phyloP scores from a whole-genome alignment of 2,888 invertebrate species.

The Zygogramma bicolorata region DNA sequence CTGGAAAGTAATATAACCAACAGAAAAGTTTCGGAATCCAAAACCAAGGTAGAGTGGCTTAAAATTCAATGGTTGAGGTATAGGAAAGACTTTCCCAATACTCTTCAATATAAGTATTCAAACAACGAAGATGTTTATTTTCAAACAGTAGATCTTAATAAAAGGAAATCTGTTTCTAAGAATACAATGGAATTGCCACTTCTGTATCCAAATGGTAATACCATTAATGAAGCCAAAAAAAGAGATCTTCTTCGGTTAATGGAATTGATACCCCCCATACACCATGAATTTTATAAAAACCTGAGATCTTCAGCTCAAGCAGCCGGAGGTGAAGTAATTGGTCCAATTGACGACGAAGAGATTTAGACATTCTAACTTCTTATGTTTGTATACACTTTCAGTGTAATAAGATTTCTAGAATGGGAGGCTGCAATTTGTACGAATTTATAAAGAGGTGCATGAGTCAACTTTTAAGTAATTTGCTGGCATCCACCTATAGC shows the following conservation, averaged over 20 bases:
- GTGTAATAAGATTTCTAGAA: no score
- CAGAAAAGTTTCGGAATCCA: conserved; percentile 26
- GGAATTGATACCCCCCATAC: conserved; percentile 30
- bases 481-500: no score
- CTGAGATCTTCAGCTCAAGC: conserved; percentile 12
- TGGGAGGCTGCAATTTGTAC: no score
- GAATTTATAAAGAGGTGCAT: no score
- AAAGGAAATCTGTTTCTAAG: conserved; percentile 29
- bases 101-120: conserved; percentile 34
- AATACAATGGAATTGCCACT: conserved; percentile 29
- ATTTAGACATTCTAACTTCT: neutral
- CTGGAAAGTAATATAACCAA: conserved; percentile 35
- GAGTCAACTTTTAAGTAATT: no score
- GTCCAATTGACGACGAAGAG: neutral
- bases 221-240: conserved; percentile 37
- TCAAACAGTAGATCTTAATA: conserved; percentile 36
- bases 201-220: conserved; percentile 34
- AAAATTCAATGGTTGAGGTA: conserved; percentile 25
- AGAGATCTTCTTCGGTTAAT: conserved; percentile 31
- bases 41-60: conserved; percentile 20
- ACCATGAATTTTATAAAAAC: conserved; percentile 34
- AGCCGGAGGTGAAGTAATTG: neutral
- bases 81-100: neutral
- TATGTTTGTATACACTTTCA: neutral
- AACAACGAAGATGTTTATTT: conserved; percentile 38